Evolutionary conservation across 2,888 invertebrate genomes (phyloP).

Genomic region (Lochmaea crataegi): DNA sequence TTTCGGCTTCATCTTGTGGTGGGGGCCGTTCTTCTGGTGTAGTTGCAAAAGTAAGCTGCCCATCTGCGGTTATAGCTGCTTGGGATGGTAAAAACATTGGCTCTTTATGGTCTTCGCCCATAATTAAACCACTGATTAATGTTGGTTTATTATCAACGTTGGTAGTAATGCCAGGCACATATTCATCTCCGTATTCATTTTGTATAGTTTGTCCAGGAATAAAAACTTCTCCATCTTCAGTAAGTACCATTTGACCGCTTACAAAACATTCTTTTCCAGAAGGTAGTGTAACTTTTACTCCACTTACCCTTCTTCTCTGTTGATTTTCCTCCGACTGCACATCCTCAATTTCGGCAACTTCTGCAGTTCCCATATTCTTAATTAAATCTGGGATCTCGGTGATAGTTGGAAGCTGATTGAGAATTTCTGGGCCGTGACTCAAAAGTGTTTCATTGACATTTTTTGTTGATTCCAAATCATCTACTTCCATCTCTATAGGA

Average conservation of each 20-base stretch:
- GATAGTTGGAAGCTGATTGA: slow-evolving; percentile 72
- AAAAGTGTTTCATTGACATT: slow-evolving; percentile 72
- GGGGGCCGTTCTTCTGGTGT: slow-evolving; percentile 61
- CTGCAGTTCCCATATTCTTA: slow-evolving; percentile 71
- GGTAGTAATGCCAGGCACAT: slow-evolving; percentile 80
- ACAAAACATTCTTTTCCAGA: slow-evolving; percentile 78
- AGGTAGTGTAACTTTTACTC: slow-evolving; percentile 67
- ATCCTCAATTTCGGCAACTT: slow-evolving; percentile 69
- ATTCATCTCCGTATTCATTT: slow-evolving; percentile 75
- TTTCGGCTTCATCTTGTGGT: slow-evolving; percentile 55
- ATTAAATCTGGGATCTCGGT: slow-evolving; percentile 74
- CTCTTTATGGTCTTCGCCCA: slow-evolving; percentile 70
- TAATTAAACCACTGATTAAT: slow-evolving; percentile 79
- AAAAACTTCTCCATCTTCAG: slow-evolving; percentile 77
- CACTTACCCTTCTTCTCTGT: slow-evolving; percentile 55
- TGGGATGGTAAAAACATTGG: slow-evolving; percentile 79
- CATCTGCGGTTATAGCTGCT: slow-evolving; percentile 70
- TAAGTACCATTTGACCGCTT: slow-evolving; percentile 78
- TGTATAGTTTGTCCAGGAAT: slow-evolving; percentile 81
- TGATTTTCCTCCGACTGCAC: slow-evolving; percentile 53
- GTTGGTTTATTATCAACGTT: slow-evolving; percentile 75
- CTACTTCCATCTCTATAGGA: slow-evolving; percentile 66
- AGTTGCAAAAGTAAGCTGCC: slow-evolving; percentile 62
- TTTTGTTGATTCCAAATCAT: slow-evolving; percentile 71
- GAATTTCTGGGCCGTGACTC: slow-evolving; percentile 66